These are phyloP conservation scores for Promerops cafer DNA, from an alignment of 2,113 vertebrate genomes.

Conservation along the genomic window DNA sequence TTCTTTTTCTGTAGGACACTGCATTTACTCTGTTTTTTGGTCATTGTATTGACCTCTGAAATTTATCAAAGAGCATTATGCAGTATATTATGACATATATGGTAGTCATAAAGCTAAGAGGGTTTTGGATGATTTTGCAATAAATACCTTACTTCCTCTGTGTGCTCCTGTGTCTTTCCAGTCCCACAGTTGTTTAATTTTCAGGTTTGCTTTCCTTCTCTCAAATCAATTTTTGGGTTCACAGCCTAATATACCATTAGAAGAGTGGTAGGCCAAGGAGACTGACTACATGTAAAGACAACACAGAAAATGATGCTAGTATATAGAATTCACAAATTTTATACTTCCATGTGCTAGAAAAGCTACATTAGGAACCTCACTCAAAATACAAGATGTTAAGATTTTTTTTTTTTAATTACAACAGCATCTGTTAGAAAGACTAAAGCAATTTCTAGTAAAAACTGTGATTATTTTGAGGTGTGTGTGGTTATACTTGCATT, in stretches of 20 bases:
- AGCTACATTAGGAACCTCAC: neutral
- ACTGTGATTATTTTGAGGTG: neutral
- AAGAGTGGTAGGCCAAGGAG: neutral
- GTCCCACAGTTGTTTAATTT: neutral
- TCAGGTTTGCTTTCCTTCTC: neutral
- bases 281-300: neutral
- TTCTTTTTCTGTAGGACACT: neutral
- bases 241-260: neutral
- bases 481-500: neutral
- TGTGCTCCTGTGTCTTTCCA: neutral
- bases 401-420: neutral
- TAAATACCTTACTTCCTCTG: neutral
- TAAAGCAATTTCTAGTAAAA: neutral
- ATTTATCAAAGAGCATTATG: neutral
- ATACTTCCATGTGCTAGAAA: neutral
- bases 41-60: neutral
- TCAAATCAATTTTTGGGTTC: neutral
- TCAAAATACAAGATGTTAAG: neutral
- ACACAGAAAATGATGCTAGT: neutral
- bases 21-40: neutral
- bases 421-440: neutral
- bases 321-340: neutral
- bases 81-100: neutral
- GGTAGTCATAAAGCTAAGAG: fast-evolving
- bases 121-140: neutral